These are phyloP conservation scores for Orbicella faveolata DNA, from an alignment of 64 coral and sea anemone genomes.

Conservation along the genomic window DNA sequence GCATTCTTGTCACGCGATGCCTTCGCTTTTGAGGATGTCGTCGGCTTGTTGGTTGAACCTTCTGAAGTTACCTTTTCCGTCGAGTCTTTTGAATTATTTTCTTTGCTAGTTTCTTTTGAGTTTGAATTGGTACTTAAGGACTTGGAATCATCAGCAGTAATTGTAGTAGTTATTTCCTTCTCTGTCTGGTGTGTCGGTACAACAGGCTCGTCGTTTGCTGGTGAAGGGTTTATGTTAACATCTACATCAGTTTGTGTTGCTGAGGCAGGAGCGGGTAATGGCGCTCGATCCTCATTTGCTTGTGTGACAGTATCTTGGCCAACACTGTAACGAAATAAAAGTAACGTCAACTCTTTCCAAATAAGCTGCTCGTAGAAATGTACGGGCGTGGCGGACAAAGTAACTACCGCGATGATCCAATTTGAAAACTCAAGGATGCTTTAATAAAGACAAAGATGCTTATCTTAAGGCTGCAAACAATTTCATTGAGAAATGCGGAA, in stretches of 20 bases:
- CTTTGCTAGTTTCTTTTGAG: not conserved
- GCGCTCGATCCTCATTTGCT: not conserved
- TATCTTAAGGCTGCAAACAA: no score
- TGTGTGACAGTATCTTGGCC: not conserved
- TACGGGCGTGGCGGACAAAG: not conserved
- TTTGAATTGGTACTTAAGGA: not conserved
- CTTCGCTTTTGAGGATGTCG: conserved; percentile 28
- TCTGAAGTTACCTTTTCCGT: conserved; percentile 1
- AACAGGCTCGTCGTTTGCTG: not conserved
- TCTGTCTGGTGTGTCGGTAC: not conserved
- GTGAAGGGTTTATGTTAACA: not conserved
- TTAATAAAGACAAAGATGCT: no score
- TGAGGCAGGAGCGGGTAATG: not conserved
- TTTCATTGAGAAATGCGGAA: no score
- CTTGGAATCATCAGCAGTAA: not conserved
- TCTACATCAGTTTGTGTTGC: not conserved
- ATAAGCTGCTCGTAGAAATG: not conserved
- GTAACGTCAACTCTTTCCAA: not conserved
- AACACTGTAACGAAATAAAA: not conserved
- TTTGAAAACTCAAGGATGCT: no score
- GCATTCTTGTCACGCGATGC: conserved; percentile 39
- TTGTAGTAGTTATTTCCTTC: not conserved
- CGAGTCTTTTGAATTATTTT: not conserved
- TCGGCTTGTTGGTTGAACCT: not conserved
- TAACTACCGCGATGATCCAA: no score